Evolutionary conservation across 2,797 vertebrate genomes (phyloP), one percentile per base, ranked within the genome.

Genomic region (Acanthurus lineatus): DNA sequence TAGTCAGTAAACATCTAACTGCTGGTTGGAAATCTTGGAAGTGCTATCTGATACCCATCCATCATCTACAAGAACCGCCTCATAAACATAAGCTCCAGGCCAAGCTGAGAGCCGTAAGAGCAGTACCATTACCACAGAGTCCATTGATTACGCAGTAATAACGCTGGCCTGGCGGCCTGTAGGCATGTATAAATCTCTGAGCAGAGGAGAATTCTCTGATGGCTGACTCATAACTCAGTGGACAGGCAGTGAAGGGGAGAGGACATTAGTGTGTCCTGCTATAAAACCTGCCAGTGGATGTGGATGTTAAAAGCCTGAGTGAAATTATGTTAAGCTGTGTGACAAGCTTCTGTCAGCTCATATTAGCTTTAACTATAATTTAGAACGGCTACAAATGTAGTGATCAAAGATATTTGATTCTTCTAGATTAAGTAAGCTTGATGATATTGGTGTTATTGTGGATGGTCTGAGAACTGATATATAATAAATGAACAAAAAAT

Each of bases 111-210:
- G 60, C 54, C 16, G 35, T 64, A 17, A 77, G 40, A 81, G 69
- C 65, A 40, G 49, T 61, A 53, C 60, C 45, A 53, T 63, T 71
- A 54, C 83, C 78, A 56, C 59, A 19, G 38, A 79, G 61, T 63
- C 64, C 75, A 75, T 85, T 81, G 80, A 83, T 77, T 79, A 81
- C 52, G 48, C 52, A 28, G 70, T 78, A 77, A 80, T 63, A 78
- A 76, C 60, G 81, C 35, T 28, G 52, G 60, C 52, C 75, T 48
- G 65, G 45, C 61, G 59, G 63, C 82, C 79, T 52, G 51, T 25
- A 54, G 76, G 67, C 51, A 59, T 62, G 73, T 60, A 22, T 81
- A 80, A 82, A 75, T 86, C 57, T 75, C 22, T 11, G n/a, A 51
- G 57, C 60, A 35, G 59, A 69, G 62, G 72, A 65, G 44, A 38